Percentiles rank a stretch among this genome's conserved stretches.
These are phyloP conservation scores for Smithornis capensis DNA, from an alignment of 2,113 vertebrate genomes.

Conservation along the genomic window DNA sequence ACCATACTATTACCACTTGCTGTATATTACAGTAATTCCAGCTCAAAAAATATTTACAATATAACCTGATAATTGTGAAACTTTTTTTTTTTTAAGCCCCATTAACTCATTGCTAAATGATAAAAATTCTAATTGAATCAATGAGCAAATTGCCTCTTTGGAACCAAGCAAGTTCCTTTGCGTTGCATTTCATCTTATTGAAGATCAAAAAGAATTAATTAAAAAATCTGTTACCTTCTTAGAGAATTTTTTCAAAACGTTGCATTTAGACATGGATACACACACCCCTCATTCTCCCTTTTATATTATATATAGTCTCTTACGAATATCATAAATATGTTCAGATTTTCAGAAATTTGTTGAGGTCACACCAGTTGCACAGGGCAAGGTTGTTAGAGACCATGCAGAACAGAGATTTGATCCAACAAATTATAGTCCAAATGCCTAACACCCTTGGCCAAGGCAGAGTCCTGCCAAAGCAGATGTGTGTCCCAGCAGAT, in stretches of 20 bases:
- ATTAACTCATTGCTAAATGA: conserved; percentile 33
- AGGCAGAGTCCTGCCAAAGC: not conserved
- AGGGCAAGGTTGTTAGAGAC: not conserved
- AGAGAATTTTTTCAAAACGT: not conserved
- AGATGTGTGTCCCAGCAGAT: not conserved
- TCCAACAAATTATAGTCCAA: not conserved
- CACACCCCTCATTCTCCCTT: not conserved
- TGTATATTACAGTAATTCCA: not conserved
- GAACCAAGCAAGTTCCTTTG: not conserved
- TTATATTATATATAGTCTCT: not conserved
- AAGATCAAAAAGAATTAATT: not conserved
- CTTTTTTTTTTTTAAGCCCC: not conserved
- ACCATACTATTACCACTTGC: conserved; percentile 10
- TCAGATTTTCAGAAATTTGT: not conserved
- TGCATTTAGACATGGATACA: fast-evolving
- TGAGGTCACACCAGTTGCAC: not conserved
- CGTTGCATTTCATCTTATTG: not conserved
- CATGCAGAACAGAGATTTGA: not conserved
- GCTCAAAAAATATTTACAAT: not conserved
- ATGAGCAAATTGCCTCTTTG: not conserved
- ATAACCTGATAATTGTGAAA: conserved; percentile 28
- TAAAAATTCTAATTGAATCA: conserved; percentile 4
- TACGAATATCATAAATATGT: not conserved
- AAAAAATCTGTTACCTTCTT: not conserved
- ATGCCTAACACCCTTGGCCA: not conserved